Base-by-base conservation (phyloP, 2,797 vertebrate species). In the Alouatta caraya region DNA sequence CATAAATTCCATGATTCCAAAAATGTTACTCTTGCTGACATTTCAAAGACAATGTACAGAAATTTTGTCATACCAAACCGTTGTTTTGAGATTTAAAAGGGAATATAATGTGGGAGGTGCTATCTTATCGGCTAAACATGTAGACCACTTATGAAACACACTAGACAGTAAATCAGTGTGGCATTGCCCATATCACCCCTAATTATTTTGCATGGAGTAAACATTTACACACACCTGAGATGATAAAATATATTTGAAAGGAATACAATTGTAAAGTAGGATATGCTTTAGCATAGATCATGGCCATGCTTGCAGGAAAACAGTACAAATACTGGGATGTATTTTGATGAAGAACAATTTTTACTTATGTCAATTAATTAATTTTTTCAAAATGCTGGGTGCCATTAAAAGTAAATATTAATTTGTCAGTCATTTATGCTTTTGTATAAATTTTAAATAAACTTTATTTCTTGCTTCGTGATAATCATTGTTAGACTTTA, bases 141-240 rank as follows among this genome's bases (percentile, higher is more conserved):
- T 59, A 92, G 84, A 70, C 33, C 67, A 84, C 95, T 97, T 97
- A 92, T 64, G 73, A 96, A 93, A n/a, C 52, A 37, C 2, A 6
- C 44, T 13, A 96, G 96, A 88, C 94, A 98, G 90, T 46, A 93
- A 91, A 96, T 98, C 96, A 86, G 94, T 97, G 86, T 88, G 88
- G 24, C 78, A 96, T 92, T 96, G 24, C n/a, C 91, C 75, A 97
- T 0, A 92, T 97, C 82, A 15, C 84, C 46, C 8, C 8, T 10
- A 97, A 97, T 0, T 2, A 79, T 96, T 97, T 97, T 98, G 94
- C 83, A 87, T 96, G 85, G 48, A 92, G 15, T 89, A 90, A 93
- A 94, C 93, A 84, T 1, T 22, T 10, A 5, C 61, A 13, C 2
- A 7, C 24, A 72, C 26, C 13, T 57, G 84, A 73, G 50, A 44